phyloP scores from a whole-genome alignment of 2,797 vertebrate genomes.

The Nannoperca australis region DNA sequence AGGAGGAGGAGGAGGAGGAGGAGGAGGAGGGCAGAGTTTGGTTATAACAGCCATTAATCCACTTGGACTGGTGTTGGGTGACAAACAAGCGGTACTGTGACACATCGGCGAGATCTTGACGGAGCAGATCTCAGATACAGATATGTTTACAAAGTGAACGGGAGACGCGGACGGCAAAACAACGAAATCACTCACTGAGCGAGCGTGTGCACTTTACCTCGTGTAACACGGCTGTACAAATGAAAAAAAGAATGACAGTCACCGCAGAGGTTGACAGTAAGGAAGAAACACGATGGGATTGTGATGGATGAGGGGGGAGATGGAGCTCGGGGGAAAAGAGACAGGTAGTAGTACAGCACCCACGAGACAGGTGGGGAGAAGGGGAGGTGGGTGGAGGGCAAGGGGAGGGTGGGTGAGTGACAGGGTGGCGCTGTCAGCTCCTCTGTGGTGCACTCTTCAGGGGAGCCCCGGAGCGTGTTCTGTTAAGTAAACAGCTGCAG shows the following conservation, averaged over 20 bases:
- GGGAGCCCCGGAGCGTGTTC: conserved; percentile 76
- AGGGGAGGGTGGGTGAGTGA: conserved; percentile 72
- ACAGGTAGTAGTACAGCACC: conserved; percentile 55
- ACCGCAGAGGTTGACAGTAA: conserved; percentile 63
- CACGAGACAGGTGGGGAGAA: conserved; percentile 19
- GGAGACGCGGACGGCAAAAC: conserved; percentile 21
- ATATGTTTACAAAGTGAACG: conserved; percentile 57
- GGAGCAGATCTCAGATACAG: conserved; percentile 47
- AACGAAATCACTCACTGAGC: conserved; percentile 28
- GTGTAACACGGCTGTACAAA: conserved; percentile 54
- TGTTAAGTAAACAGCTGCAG: conserved; percentile 85
- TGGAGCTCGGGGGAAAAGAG: conserved; percentile 36
- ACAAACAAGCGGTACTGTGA: conserved; percentile 31
- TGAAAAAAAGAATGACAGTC: conserved; percentile 72
- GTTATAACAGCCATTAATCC: conserved; percentile 46
- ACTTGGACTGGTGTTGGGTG: conserved; percentile 35
- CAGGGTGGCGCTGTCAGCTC: conserved; percentile 74
- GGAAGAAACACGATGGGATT: conserved; percentile 43
- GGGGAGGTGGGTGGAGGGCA: conserved; percentile 28
- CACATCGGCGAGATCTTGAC: conserved; percentile 9
- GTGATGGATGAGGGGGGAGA: conserved; percentile 67
- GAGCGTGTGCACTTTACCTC: conserved; percentile 24
- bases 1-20: conserved; percentile 9
- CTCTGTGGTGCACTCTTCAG: conserved; percentile 61
- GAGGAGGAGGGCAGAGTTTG: conserved; percentile 26